Conservation (phyloP, 2,888 invertebrate genomes). For the Melanargia galathea region DNA sequence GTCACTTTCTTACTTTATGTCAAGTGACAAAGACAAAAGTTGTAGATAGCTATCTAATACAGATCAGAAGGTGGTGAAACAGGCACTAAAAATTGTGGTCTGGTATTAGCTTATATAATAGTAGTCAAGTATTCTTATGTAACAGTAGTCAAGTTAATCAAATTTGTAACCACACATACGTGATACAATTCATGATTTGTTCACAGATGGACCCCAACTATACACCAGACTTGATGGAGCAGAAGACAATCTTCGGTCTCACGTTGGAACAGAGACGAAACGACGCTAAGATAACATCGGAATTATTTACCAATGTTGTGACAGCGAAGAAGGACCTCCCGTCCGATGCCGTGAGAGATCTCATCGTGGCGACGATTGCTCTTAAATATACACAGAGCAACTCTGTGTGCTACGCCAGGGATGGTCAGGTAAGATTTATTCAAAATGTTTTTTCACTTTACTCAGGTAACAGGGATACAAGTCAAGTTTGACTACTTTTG, state of each 20-base stretch:
- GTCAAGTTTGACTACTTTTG: no score
- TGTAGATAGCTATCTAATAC: no score
- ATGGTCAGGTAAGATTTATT: slow-evolving; percentile 86
- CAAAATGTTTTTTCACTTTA: background rate
- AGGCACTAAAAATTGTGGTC: no score
- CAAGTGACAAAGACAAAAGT: no score
- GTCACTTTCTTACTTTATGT: no score
- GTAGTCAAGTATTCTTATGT: no score
- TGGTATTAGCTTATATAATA: no score
- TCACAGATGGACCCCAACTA: slow-evolving; percentile 92
- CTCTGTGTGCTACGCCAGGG: slow-evolving; percentile 97
- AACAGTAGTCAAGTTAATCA: no score
- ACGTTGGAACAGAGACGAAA: slow-evolving; percentile 91
- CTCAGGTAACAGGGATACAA: no score
- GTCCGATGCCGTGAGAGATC: slow-evolving; percentile 90
- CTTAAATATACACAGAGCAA: slow-evolving; percentile 99
- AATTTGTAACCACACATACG: background rate
- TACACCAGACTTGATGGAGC: slow-evolving; percentile 90
- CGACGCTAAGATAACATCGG: slow-evolving; percentile 89
- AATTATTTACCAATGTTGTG: slow-evolving; percentile 91
- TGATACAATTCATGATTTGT: background rate
- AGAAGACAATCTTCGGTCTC: slow-evolving; percentile 80
- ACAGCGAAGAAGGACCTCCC: slow-evolving; percentile 86
- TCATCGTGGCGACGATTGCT: slow-evolving; percentile 97
- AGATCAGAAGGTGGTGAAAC: no score